Base-by-base conservation (phyloP, 2,888 invertebrate genomes). In the Athalia cordata region DNA sequence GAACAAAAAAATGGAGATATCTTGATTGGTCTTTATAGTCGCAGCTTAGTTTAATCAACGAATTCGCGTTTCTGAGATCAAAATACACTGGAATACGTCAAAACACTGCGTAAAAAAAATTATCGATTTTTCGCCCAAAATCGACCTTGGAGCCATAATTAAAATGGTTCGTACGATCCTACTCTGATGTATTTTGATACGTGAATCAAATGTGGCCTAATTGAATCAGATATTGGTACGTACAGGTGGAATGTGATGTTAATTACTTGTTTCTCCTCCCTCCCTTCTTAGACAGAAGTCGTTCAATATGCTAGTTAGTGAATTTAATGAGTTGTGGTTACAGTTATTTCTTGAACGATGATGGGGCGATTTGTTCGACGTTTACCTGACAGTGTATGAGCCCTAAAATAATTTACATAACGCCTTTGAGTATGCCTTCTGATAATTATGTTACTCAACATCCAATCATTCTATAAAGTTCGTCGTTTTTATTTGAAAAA, bases 271-370 rank as follows among this genome's bases (percentile, higher is more conserved):
- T 49, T 4, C 55, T 75, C 8, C 29, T 62, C 15, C 64, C 75
- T 47, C 9, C 75, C 75, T 15, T 29, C 62, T 13, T 43, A 47
- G 45, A 9, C 75, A 13, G 64, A 29, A 78, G 78, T 76, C 72
- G 59, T 47, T 78, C 67, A 78, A 65, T 67, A 65, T 67, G 78
- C 64, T 78, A 66, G 77, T 77, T 75, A 75, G 75, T 57, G 29
- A 64, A 65, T 55, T 78, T 76, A 77, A 78, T 67, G 76, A 66
- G 55, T 62, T 70, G 45, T 49, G 15, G 49, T 76, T 66, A 78
- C 76, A 61, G 78, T 78, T 78, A 78, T 15, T 11, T 29, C 52
- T 66, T 70, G n/a, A 70, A 5, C 55, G 67, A 77, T 59, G 77
- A 77, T 78, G 13, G 15, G 61, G 62, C 78, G 78, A 78, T 78